These are phyloP conservation scores for Acipenser oxyrinchus DNA, from an alignment of 2,797 vertebrate genomes.

Conservation along the genomic window DNA sequence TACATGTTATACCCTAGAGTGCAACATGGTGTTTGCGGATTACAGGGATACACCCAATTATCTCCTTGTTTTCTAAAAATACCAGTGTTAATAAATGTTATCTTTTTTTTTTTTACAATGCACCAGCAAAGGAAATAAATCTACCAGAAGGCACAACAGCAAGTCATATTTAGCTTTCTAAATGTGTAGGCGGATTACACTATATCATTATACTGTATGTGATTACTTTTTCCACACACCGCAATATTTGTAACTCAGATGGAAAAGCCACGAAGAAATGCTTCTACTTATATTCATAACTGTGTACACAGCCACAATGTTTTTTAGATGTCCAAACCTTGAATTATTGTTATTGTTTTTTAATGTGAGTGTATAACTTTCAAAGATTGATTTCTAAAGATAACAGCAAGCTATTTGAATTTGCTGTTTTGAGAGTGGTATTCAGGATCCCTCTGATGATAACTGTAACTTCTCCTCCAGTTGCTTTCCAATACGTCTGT, in stretches of 20 bases:
- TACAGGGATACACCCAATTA: too few relatives aligned
- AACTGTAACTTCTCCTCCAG: too few relatives aligned
- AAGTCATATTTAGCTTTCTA: conserved; percentile 35
- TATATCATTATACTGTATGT: conserved; percentile 29
- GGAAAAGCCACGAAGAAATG: conserved; percentile 29
- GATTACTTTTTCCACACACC: conserved; percentile 29
- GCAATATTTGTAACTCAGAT: conserved; percentile 31
- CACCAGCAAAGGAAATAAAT: conserved; percentile 25
- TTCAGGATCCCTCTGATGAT: too few relatives aligned
- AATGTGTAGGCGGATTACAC: conserved; percentile 29
- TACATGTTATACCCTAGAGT: too few relatives aligned
- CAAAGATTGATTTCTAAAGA: background rate
- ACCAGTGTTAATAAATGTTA: conserved; percentile 8
- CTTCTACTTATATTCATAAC: conserved; percentile 37
- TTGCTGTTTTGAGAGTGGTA: too few relatives aligned
- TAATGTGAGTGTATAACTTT: conserved; percentile 10
- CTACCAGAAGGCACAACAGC: conserved; percentile 19
- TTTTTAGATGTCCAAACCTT: conserved; percentile 7
- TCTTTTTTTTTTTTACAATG: conserved; percentile 18
- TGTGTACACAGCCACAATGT: conserved; percentile 5
- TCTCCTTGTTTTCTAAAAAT: too few relatives aligned
- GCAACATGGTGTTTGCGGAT: too few relatives aligned
- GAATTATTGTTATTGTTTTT: conserved; percentile 15
- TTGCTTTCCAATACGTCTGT: too few relatives aligned
- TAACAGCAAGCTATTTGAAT: background rate